phyloP scores from a whole-genome alignment of 2,797 vertebrate genomes.

The Chaetodon trifasciatus region DNA sequence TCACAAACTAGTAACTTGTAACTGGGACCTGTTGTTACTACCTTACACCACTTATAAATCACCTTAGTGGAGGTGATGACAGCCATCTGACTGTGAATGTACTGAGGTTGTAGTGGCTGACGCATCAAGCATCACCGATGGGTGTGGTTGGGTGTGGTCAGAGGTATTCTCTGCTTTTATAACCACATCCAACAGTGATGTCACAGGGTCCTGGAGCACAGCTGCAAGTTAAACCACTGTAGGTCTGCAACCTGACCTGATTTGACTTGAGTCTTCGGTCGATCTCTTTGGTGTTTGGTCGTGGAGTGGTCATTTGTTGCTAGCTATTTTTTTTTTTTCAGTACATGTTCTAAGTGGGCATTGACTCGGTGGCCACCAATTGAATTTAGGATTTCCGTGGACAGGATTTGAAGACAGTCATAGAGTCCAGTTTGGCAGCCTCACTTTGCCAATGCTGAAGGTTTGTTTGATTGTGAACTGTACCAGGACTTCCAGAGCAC shows the following conservation, averaged over 20 bases:
- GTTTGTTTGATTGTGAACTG: not conserved
- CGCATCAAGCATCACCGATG: not conserved
- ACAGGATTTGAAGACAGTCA: not conserved
- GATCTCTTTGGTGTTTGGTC: too few species aligned
- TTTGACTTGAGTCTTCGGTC: not conserved
- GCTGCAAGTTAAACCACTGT: not conserved
- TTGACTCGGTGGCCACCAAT: not conserved
- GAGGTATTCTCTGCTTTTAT: not conserved
- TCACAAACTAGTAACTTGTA: too few species aligned
- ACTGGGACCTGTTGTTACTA: too few species aligned
- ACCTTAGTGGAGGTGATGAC: not conserved
- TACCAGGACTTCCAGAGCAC: not conserved
- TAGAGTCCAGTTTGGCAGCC: not conserved
- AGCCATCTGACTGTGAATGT: not conserved
- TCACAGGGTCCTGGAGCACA: not conserved
- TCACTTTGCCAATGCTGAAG: not conserved
- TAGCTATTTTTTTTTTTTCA: not conserved
- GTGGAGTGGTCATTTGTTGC: too few species aligned
- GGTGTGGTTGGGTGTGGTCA: not conserved
- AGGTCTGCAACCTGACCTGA: not conserved
- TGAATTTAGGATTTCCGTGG: not conserved
- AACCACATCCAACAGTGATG: not conserved
- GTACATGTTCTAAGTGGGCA: not conserved
- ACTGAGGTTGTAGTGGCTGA: not conserved
- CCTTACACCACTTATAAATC: not conserved